Percentiles rank a stretch among this genome's conserved stretches.
Evolutionary conservation across 2,113 vertebrate genomes (phyloP).

Genomic region (Campylomormyrus numenius): DNA sequence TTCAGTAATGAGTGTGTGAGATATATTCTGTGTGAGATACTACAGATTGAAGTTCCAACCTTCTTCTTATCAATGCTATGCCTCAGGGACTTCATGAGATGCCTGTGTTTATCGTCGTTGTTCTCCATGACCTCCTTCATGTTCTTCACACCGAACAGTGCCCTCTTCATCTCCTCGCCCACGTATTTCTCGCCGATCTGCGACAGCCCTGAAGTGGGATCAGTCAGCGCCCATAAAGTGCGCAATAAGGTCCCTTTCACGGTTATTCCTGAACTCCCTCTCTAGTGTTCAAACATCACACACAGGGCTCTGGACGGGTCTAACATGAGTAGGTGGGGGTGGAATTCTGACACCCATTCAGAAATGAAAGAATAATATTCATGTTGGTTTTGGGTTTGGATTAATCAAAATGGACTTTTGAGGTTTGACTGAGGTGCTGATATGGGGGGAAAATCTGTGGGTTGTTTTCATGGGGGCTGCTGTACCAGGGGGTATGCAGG

Average conservation of each 20-base stretch:
- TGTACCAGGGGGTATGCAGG: background rate
- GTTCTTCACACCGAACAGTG: constrained; percentile 69
- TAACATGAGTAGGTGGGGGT: background rate
- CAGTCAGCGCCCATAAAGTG: background rate
- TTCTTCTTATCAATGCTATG: constrained; percentile 71
- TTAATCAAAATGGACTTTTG: background rate
- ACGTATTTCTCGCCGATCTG: constrained; percentile 56
- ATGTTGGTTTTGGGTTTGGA: constrained; percentile 1
- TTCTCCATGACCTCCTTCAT: constrained; percentile 73
- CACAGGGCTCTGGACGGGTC: background rate
- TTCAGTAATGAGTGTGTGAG: background rate
- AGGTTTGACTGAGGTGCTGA: background rate
- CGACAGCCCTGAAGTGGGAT: constrained; percentile 56
- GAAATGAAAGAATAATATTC: background rate
- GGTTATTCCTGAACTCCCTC: background rate
- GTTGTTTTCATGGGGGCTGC: background rate
- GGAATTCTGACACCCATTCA: background rate
- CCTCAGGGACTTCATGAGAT: constrained; percentile 68
- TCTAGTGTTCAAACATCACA: background rate
- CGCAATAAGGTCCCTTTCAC: background rate
- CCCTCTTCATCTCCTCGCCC: constrained; percentile 67
- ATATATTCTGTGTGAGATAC: background rate
- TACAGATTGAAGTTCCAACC: background rate
- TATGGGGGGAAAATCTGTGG: background rate
- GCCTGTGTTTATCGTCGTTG: constrained; percentile 63